A percentile compares a stretch with the other conserved stretches of the same genome.
Conservation (phyloP, 2,888 invertebrate genomes). For the Cynaeus angustus region DNA sequence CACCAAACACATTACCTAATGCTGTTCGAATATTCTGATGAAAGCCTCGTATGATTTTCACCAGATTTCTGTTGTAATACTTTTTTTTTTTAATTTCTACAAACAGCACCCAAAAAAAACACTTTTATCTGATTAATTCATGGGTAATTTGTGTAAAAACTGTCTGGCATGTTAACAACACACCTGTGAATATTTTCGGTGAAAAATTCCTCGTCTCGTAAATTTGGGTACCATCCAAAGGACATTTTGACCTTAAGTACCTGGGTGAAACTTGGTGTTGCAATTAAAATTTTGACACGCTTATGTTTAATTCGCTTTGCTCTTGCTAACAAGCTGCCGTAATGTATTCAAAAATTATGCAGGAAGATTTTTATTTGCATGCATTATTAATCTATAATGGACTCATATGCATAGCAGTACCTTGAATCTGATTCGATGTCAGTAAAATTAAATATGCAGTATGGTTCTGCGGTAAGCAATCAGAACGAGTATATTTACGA, state of each 20-base stretch:
- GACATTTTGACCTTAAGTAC: conserved; percentile 24
- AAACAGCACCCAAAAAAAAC: background rate
- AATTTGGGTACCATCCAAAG: background rate
- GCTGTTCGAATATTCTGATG: conserved; percentile 10
- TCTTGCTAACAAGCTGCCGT: conserved; percentile 42
- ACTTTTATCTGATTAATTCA: background rate
- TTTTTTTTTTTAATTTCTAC: background rate
- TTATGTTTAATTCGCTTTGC: conserved; percentile 21
- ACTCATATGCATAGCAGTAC: conserved; percentile 33
- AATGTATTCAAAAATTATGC: conserved; percentile 47
- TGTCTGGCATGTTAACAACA: too few relatives aligned
- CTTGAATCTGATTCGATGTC: conserved; percentile 43
- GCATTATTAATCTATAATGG: conserved; percentile 41
- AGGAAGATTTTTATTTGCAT: conserved; percentile 41
- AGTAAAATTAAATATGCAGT: conserved; percentile 39
- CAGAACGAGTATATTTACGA: conserved; percentile 24
- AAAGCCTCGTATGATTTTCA: conserved; percentile 12
- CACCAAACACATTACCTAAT: conserved; percentile 9
- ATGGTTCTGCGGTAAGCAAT: conserved; percentile 31
- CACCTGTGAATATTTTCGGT: too few relatives aligned
- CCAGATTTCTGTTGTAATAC: conserved; percentile 5
- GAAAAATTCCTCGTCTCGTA: background rate
- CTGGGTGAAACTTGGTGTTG: conserved; percentile 25
- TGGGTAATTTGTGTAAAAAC: too few relatives aligned
- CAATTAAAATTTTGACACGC: conserved; percentile 43